Conservation (phyloP, 92 coral and sea anemone genomes). For the Porites rus region DNA sequence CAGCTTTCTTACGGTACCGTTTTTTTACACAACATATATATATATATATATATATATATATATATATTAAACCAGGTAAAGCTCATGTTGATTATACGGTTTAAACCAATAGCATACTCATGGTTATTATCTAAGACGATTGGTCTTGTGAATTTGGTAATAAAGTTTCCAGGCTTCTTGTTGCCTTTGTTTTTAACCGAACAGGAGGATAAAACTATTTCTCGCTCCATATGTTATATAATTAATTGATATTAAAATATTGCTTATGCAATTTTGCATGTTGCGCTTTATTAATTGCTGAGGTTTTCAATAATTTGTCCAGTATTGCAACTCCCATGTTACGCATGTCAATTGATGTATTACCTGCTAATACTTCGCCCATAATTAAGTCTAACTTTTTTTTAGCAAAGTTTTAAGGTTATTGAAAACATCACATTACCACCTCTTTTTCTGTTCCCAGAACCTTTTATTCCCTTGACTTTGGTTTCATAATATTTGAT, state of each 20-base stretch:
- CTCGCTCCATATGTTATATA: too few species aligned
- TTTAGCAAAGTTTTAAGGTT: fast-evolving
- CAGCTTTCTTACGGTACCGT: too few species aligned
- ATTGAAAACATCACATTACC: too few species aligned
- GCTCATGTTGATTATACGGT: not conserved
- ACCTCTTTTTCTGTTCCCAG: too few species aligned
- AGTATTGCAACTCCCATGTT: not conserved
- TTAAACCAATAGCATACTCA: not conserved
- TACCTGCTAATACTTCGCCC: not conserved
- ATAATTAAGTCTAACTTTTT: constrained; percentile 11
- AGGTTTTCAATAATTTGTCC: not conserved
- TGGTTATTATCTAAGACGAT: not conserved
- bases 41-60: too few species aligned
- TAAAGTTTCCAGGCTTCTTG: not conserved
- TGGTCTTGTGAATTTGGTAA: not conserved
- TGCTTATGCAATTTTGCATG: too few species aligned
- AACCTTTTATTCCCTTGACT: too few species aligned
- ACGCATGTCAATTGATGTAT: not conserved
- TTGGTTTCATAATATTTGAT: too few species aligned
- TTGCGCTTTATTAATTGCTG: not conserved
- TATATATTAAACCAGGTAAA: not conserved
- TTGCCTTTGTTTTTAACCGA: not conserved
- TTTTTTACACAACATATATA: too few species aligned
- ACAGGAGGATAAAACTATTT: not conserved
- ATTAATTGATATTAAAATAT: too few species aligned